A percentile compares a stretch with the other conserved stretches of the same genome.
phyloP scores from a whole-genome alignment of 1,140 invertebrate species.

The Microplitis mediator region DNA sequence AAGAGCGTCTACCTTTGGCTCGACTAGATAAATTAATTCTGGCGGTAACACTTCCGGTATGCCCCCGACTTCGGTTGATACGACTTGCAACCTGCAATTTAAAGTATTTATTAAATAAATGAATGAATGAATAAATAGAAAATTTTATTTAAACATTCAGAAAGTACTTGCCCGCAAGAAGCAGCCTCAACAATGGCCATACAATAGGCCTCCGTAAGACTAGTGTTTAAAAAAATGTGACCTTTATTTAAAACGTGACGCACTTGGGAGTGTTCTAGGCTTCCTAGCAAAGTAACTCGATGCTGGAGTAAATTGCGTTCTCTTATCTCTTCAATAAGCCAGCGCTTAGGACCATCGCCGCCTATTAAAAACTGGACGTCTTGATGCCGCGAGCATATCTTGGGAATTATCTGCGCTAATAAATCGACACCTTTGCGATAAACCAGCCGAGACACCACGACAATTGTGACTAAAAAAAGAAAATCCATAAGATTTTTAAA shows the following conservation, averaged over 20 bases:
- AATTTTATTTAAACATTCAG: conserved; percentile 5
- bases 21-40: conserved; percentile 87
- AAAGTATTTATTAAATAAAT: conserved; percentile 32
- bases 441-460: conserved; percentile 94
- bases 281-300: conserved; percentile 85
- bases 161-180: conserved; percentile 80
- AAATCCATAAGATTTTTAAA: conserved; percentile 7
- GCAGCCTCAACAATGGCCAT: conserved; percentile 99
- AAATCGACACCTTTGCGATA: conserved; percentile 99
- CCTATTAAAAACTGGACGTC: conserved; percentile 85
- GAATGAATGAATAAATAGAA: conserved; percentile 1
- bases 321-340: conserved; percentile 92
- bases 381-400: conserved; percentile 81
- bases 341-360: conserved; percentile 96
- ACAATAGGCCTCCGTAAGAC: conserved; percentile 98
- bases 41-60: conserved; percentile 97
- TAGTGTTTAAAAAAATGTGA: conserved; percentile 97
- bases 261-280: conserved; percentile 82
- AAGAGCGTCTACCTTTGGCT: conserved; percentile 80
- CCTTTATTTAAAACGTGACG: conserved; percentile 83
- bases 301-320: conserved; percentile 86
- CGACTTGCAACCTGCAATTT: conserved; percentile 84
- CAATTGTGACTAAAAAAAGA: conserved; percentile 80
- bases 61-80: conserved; percentile 96
- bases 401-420: conserved; percentile 89